Percentiles rank a stretch among this genome's conserved stretches.
Evolutionary conservation across 2,797 vertebrate species (phyloP).

Genomic region (Argya squamiceps): DNA sequence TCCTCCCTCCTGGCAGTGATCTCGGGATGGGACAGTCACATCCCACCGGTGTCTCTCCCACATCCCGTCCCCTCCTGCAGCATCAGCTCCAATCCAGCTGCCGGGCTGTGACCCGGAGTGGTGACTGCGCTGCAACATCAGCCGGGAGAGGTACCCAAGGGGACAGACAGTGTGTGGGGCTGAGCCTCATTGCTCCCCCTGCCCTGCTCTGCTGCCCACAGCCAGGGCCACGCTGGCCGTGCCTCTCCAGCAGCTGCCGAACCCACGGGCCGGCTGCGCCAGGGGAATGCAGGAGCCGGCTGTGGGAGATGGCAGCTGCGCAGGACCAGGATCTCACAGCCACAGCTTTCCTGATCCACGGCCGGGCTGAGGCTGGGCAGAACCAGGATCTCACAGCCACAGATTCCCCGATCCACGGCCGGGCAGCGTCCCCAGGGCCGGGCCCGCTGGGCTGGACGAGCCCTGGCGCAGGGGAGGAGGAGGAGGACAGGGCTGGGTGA

Average conservation of each 20-base stretch:
- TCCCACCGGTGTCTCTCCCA: not conserved
- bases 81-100: not conserved
- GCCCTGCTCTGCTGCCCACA: not conserved
- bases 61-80: not conserved
- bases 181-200: not conserved
- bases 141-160: not conserved
- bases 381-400: not conserved
- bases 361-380: not conserved
- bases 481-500: not conserved
- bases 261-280: accelerated
- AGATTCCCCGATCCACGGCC: accelerated
- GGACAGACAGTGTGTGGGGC: accelerated
- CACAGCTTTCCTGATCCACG: accelerated
- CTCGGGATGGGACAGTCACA: not conserved
- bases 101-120: accelerated
- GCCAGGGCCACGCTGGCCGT: accelerated
- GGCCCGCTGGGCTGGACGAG: not conserved
- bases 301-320: accelerated
- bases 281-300: not conserved
- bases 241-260: accelerated
- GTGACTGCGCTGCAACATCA: not conserved
- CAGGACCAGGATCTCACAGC: not conserved
- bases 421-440: not conserved
- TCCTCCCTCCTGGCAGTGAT: not conserved
- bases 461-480: accelerated